Conservation (phyloP, 2,888 invertebrate genomes). For the Boloria selene region DNA sequence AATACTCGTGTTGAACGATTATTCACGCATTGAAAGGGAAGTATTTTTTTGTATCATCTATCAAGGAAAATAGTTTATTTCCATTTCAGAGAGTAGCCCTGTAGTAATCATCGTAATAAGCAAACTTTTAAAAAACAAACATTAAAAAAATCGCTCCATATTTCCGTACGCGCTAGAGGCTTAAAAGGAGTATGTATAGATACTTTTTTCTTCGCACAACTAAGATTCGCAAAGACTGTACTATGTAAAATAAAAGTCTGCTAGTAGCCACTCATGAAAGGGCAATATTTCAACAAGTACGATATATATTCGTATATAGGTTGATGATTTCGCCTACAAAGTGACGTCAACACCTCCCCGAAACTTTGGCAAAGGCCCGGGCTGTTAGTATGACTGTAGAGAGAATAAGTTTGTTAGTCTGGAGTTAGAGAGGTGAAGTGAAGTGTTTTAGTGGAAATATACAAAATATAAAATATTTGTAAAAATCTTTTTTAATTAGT, state of each 20-base stretch:
- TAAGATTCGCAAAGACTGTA: no score
- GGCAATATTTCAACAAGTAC: constrained; percentile 66
- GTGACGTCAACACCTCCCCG: constrained; percentile 76
- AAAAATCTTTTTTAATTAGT: constrained; percentile 8
- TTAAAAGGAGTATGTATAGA: no score
- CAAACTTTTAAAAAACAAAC: no score
- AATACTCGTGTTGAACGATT: not conserved
- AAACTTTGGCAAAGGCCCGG: constrained; percentile 79
- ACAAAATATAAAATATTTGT: not conserved
- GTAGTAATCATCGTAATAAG: no score
- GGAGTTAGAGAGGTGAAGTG: constrained; percentile 65
- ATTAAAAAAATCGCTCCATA: no score
- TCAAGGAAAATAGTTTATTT: no score
- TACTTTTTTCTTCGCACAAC: no score
- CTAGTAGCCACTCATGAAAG: constrained; percentile 50
- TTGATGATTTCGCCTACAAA: constrained; percentile 55
- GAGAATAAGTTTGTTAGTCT: constrained; percentile 74
- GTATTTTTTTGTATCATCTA: no score
- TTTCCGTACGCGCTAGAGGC: no score
- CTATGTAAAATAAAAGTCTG: constrained; percentile 41
- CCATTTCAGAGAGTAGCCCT: no score
- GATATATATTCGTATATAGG: constrained; percentile 51
- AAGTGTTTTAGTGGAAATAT: constrained; percentile 37
- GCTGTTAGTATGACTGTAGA: constrained; percentile 72
- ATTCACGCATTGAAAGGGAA: not conserved